phyloP scores from a whole-genome alignment of 2,113 vertebrate species.

The Pseudopodoces humilis region DNA sequence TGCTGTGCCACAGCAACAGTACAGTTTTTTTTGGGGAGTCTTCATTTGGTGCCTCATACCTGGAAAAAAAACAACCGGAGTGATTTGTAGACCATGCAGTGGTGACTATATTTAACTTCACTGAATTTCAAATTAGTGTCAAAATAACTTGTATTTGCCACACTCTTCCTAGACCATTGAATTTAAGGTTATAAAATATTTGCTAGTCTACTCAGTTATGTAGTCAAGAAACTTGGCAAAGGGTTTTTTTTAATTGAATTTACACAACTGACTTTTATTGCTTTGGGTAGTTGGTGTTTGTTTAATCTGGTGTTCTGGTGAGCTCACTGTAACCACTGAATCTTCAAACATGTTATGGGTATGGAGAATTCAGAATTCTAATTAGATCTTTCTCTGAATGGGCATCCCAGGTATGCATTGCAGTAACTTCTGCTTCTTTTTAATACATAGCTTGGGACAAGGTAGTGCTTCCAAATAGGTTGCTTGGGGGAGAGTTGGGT shows the following conservation, averaged over 20 bases:
- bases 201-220: neutral
- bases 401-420: neutral
- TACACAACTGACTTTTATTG: neutral
- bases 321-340: neutral
- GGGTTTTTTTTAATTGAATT: neutral
- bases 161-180: neutral
- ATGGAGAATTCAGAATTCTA: neutral
- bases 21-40: neutral
- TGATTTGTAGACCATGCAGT: neutral
- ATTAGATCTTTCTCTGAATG: neutral
- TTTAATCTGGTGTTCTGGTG: neutral
- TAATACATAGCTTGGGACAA: neutral
- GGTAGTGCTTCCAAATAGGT: neutral
- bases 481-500: neutral
- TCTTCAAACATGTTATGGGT: neutral
- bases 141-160: neutral
- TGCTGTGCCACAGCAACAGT: neutral
- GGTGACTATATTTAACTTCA: neutral
- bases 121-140: neutral
- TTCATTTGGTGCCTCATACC: rapidly evolving
- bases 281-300: neutral
- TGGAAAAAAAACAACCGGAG: neutral
- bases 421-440: neutral
- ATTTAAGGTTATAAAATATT: neutral
- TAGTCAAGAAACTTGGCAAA: neutral